Evolutionary conservation across 64 coral and sea anemone species (phyloP), one percentile per base, ranked within the genome.

Genomic region (Catalaphyllia jardinei): DNA sequence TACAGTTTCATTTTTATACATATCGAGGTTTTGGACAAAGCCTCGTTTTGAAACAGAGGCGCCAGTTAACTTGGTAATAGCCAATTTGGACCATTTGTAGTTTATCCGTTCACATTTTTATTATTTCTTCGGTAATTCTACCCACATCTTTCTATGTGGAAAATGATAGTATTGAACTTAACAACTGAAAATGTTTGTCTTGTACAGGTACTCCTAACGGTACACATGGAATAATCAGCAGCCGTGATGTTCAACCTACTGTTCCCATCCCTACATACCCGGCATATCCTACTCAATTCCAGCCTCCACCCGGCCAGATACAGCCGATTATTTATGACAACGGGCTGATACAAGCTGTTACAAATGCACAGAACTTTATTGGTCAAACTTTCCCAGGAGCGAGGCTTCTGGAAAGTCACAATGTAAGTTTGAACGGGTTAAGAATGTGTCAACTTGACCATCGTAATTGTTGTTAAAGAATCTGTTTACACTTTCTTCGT

Each of bases 381-480:
- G 51, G 69, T 25, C 62, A 85, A 67, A 89, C 96, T 22, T 98
- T 98, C 73, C 76, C 82, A 52, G 96, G 96, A 73, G 93, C 96
- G 28, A 52, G 87, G 13, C 79, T 98, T 51, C 80, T 87, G 83
- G 96, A 98, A 60, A 89, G 78, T 20, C 96, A 95, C 60, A 94
- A 95, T 60, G 96, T 98, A 76, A 73, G 89, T 72, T 59, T 57
- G 71, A 5, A 10, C 46, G 52, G 4, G 20, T 8, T 57, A 74
- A 8, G 16, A 30, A 10, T 2, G 46, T 18, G 77, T 54, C 33
- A 6, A 46, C 42, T 46, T 46, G 42, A 46, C 3, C 42, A 46
- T 46, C 42, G 42, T 6, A 5, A 46, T 46, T 46, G 42, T 46
- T 46, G 42, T 46, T 46, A 46, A 46, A 46, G 42, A 46, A 46